phyloP scores from a whole-genome alignment of 2,797 vertebrate species.

The Rallus crepitans region DNA sequence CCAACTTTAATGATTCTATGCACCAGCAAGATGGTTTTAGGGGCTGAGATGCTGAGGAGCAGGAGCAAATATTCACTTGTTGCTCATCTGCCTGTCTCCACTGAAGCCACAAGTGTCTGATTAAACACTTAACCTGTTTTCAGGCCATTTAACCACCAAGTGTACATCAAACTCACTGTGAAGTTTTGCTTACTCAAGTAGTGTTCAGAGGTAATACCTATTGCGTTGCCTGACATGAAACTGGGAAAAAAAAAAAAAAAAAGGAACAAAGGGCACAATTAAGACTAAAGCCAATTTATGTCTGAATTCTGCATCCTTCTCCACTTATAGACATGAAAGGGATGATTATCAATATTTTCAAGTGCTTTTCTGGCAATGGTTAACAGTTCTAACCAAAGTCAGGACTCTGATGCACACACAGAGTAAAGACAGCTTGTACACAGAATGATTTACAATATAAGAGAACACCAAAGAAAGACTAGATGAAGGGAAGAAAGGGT shows the following conservation, averaged over 20 bases:
- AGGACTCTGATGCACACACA: neutral
- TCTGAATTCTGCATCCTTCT: neutral
- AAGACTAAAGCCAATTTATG: neutral
- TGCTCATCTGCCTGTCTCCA: rapidly evolving
- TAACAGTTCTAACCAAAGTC: neutral
- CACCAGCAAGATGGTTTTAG: neutral
- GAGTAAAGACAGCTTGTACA: neutral
- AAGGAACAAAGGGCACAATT: neutral
- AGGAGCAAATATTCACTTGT: neutral
- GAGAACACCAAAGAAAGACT: neutral
- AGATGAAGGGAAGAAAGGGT: neutral
- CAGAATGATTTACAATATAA: neutral
- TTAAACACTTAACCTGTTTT: neutral
- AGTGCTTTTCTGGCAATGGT: neutral
- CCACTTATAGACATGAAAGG: neutral
- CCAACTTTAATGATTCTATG: too few relatives aligned
- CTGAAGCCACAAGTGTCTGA: neutral
- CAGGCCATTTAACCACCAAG: neutral
- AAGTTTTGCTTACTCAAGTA: neutral
- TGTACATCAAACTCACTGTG: neutral
- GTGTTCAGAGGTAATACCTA: neutral
- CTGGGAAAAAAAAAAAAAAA: neutral
- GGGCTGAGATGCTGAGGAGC: neutral
- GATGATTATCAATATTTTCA: neutral
- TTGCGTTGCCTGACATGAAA: neutral